These are phyloP conservation scores for Dermatemys mawii DNA, from an alignment of 2,113 vertebrate species.

Conservation along the genomic window DNA sequence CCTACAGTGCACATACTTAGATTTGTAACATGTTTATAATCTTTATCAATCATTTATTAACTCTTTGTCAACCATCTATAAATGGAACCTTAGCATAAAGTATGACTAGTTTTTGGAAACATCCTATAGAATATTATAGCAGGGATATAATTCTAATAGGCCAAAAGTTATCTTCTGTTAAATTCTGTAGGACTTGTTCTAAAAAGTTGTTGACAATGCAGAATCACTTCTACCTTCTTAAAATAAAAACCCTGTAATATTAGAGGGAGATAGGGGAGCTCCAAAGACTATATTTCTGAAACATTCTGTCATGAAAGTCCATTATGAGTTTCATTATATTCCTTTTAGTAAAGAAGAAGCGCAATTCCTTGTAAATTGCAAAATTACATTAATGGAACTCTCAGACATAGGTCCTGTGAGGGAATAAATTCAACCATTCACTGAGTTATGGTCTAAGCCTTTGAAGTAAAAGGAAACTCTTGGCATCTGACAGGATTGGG, in stretches of 20 bases:
- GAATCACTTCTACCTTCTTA: neutral
- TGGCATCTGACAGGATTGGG: neutral
- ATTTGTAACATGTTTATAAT: slow-evolving; percentile 25
- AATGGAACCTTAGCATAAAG: slow-evolving; percentile 7
- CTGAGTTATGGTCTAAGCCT: neutral
- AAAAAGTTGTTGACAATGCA: neutral
- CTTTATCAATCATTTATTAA: slow-evolving; percentile 46
- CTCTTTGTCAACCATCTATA: neutral
- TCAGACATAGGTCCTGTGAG: neutral
- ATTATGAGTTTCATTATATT: neutral
- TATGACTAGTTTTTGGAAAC: neutral
- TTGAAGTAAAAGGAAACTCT: neutral
- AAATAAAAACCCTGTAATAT: neutral
- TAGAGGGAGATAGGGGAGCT: neutral
- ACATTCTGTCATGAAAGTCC: neutral
- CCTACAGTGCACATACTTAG: neutral
- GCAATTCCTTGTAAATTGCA: neutral
- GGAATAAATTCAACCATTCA: neutral
- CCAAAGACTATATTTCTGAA: neutral
- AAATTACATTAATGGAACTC: neutral
- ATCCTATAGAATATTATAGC: neutral
- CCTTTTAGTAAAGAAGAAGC: neutral
- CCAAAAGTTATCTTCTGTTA: neutral
- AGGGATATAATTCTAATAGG: neutral
- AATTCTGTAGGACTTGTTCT: neutral